phyloP scores from a whole-genome alignment of 2,797 vertebrate species.

The Lepus oiostolus region DNA sequence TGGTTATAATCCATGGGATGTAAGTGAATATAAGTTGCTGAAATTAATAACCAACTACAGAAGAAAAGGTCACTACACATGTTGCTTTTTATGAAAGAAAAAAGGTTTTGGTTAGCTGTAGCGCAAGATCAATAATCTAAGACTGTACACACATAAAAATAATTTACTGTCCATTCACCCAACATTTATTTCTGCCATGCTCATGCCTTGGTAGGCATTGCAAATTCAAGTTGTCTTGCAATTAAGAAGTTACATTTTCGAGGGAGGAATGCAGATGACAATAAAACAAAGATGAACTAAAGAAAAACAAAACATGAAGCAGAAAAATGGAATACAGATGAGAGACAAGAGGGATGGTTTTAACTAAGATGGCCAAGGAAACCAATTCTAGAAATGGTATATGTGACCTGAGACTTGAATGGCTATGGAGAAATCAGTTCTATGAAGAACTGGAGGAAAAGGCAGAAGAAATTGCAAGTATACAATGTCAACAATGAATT shows the following conservation, averaged over 20 bases:
- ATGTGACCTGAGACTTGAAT: neutral
- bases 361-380: neutral
- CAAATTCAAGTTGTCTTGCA: neutral
- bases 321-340: neutral
- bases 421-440: neutral
- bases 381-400: neutral
- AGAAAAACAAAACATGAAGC: neutral
- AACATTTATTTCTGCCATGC: neutral
- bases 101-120: conserved; percentile 5
- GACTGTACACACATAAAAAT: neutral
- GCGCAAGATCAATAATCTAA: neutral
- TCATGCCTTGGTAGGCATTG: neutral
- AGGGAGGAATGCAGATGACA: neutral
- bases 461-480: neutral
- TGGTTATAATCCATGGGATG: neutral
- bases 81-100: conserved; percentile 27
- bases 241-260: neutral
- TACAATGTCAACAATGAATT: neutral
- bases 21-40: neutral
- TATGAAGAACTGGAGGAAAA: neutral
- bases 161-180: neutral
- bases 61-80: neutral
- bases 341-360: neutral
- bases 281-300: neutral
- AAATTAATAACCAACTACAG: neutral